A percentile compares a stretch with the other conserved stretches of the same genome.
Conservation (phyloP, 2,113 vertebrate species). For the Ciconia boyciana region DNA sequence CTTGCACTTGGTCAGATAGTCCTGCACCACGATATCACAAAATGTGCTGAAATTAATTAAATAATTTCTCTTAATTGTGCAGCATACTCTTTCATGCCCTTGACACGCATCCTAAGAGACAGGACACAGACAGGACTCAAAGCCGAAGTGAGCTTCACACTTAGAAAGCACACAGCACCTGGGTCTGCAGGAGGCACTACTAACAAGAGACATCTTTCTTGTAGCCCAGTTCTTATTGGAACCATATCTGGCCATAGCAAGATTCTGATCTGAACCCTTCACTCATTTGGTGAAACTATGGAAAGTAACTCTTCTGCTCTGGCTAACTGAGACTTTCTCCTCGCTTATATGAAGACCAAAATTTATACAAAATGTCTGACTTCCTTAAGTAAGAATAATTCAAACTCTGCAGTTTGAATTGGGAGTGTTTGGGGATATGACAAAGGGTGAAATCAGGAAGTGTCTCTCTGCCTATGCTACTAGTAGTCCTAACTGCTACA, state of each 20-base stretch:
- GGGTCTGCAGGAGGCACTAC: background rate
- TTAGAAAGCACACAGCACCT: background rate
- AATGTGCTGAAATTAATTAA: background rate
- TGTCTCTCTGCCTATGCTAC: background rate
- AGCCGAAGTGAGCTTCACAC: background rate
- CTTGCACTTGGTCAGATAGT: background rate
- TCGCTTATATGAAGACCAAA: background rate
- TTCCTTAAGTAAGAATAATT: background rate
- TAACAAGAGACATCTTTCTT: background rate
- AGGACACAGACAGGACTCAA: background rate
- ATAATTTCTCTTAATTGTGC: background rate
- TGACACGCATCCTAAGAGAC: background rate
- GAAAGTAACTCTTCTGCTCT: background rate
- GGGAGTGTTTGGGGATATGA: background rate
- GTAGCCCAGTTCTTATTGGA: background rate
- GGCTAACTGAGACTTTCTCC: background rate
- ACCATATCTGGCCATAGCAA: background rate
- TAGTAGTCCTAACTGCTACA: background rate
- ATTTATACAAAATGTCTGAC: background rate
- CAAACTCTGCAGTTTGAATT: background rate
- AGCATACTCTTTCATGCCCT: background rate
- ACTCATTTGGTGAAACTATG: background rate
- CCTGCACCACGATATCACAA: background rate
- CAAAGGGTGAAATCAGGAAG: background rate
- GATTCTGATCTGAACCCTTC: background rate